Percentiles rank a stretch among this genome's conserved stretches.
These are phyloP conservation scores for Harpegnathos saltator DNA, from an alignment of 1,140 invertebrate species.

Conservation along the genomic window DNA sequence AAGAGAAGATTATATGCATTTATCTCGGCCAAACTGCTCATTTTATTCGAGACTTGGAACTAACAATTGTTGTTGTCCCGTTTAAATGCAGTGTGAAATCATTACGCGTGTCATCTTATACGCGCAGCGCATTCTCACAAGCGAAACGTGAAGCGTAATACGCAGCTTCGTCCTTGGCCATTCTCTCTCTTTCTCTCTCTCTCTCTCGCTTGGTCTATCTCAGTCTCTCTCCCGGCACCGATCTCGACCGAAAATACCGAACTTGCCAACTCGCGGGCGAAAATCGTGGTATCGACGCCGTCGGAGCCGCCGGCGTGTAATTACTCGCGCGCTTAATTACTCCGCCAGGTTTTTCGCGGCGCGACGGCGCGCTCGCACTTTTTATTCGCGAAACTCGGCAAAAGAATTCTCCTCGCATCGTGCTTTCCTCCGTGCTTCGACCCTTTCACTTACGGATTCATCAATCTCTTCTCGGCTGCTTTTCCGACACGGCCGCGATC, in stretches of 20 bases:
- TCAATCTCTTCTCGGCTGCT: conserved; percentile 68
- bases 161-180: conserved; percentile 9
- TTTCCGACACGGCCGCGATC: conserved; percentile 63
- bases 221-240: neutral
- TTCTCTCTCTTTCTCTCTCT: neutral
- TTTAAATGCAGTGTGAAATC: conserved; percentile 4
- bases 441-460: conserved; percentile 72
- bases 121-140: neutral
- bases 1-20: neutral
- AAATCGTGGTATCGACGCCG: conserved; percentile 46
- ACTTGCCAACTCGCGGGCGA: conserved; percentile 10
- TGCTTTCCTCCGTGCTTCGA: conserved; percentile 62
- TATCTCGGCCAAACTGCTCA: neutral
- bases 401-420: conserved; percentile 67
- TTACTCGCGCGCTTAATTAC: conserved; percentile 71
- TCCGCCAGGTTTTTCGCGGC: conserved; percentile 54
- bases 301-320: conserved; percentile 53
- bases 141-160: conserved; percentile 9
- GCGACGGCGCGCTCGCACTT: conserved; percentile 30
- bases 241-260: conserved; percentile 16
- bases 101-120: conserved; percentile 19
- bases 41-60: conserved; percentile 11
- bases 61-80: conserved; percentile 1
- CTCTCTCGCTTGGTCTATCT: neutral
- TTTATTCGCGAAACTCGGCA: conserved; percentile 49